Conservation (phyloP, 1,140 invertebrate genomes). For the Drosophila trapezifrons region DNA sequence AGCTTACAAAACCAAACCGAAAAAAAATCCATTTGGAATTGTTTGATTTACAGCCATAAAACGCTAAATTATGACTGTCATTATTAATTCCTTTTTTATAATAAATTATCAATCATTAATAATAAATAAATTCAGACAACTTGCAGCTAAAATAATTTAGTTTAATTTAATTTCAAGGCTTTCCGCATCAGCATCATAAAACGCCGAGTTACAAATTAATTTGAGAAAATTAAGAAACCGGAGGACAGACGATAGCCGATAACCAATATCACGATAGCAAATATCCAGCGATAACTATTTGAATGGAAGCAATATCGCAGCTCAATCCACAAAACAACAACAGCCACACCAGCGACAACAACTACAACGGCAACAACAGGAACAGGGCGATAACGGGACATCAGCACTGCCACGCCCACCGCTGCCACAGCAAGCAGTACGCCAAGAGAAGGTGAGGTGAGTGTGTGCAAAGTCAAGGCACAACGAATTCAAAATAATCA, state of each 20-base stretch:
- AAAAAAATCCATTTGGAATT: no score
- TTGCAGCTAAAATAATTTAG: no score
- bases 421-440: conserved; percentile 26
- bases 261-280: conserved; percentile 9
- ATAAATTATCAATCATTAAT: no score
- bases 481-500: neutral
- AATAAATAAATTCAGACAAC: no score
- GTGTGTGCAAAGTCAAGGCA: neutral
- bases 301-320: conserved; percentile 72
- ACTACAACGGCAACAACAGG: conserved; percentile 12
- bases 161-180: conserved; percentile 4
- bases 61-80: no score
- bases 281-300: conserved; percentile 55
- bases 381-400: conserved; percentile 22
- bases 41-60: no score
- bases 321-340: conserved; percentile 17
- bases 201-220: neutral
- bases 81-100: no score
- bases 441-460: conserved; percentile 37
- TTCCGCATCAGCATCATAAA: neutral
- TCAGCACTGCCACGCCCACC: conserved; percentile 31
- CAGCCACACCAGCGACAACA: neutral
- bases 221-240: neutral
- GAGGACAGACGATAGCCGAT: neutral
- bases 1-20: no score